Evolutionary conservation across 2,113 vertebrate species (phyloP), one percentile per base, ranked within the genome.

Genomic region (Smithornis capensis): DNA sequence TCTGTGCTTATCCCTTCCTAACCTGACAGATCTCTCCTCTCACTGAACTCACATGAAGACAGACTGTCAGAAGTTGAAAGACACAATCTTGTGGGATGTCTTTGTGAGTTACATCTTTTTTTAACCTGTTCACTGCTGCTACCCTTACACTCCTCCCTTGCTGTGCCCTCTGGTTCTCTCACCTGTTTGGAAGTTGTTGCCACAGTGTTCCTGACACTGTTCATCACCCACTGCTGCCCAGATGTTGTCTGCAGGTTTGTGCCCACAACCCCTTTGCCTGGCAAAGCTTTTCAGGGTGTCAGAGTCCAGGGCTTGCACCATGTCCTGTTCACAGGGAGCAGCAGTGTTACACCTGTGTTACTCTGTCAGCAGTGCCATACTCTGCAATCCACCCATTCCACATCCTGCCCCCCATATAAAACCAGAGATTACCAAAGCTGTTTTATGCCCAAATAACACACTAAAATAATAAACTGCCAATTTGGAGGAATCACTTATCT

Each of bases 281-380:
- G 95, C 95, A 22, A 97, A 87, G 64, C 70, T 59, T 65, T 93
- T 98, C 57, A 95, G 45, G 55, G 95, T 96, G 85, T 97, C 96
- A 8, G 80, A 47, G 55, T 98, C 98, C 93, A 98, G 92, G 19
- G 94, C 97, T 70, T 98, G 98, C 44, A 99, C 95, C 73, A 97
- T 83, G 78, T 98, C 98, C 99, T 99, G 74, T 25, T 87, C n/a
- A 78, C 71, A 94, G 52, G 47, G 65, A 92, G 70, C n/a, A 63
- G 25, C 10, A 37, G 6, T 0, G 8, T 70, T 14, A 45, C 44
- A 45, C 19, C 44, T 19, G 19, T 45, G 18, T 45, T 47, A 47
- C 21, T 33, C 53, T 56, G 55, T 7, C 18, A 62, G 35, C 59
- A 62, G 8, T 40, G 60, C 9, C 17, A 16, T 28, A 25, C 6